Percentiles rank a stretch among this genome's conserved stretches.
phyloP scores from a whole-genome alignment of 2,888 invertebrate species.

The Aphodius granarius region DNA sequence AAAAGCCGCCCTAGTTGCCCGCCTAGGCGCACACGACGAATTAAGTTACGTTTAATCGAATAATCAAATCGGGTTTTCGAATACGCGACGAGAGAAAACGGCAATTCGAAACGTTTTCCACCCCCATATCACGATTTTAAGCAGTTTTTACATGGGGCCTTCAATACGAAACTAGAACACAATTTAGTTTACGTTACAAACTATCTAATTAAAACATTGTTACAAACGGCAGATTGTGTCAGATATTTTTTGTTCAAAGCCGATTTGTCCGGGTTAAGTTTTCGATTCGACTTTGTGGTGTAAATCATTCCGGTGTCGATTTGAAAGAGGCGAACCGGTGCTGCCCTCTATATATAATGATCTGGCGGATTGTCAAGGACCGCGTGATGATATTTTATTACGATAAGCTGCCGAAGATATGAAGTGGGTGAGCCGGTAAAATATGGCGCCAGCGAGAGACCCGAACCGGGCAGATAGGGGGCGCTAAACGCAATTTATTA shows the following conservation, averaged over 20 bases:
- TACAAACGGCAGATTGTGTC: too few species aligned
- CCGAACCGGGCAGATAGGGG: slow-evolving; percentile 1
- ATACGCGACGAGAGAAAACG: not conserved
- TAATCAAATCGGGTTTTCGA: not conserved
- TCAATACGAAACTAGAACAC: too few species aligned
- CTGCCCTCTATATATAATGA: slow-evolving; percentile 27
- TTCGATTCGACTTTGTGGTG: not conserved
- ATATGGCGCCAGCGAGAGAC: slow-evolving; percentile 31
- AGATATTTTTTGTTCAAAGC: not conserved
- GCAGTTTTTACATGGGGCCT: not conserved
- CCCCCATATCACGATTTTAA: not conserved
- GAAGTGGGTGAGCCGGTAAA: slow-evolving; percentile 36
- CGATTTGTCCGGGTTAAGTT: not conserved
- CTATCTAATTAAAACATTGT: too few species aligned
- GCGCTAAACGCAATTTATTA: slow-evolving; percentile 15
- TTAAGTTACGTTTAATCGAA: not conserved
- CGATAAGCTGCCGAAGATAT: slow-evolving; percentile 36
- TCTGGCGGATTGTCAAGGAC: slow-evolving; percentile 32
- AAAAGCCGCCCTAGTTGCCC: not conserved
- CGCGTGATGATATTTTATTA: slow-evolving; percentile 38
- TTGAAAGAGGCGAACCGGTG: not conserved
- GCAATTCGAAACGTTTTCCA: not conserved
- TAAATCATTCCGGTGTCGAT: not conserved
- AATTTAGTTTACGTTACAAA: too few species aligned
- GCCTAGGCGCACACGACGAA: not conserved